Percentiles rank a stretch among this genome's conserved stretches.
Conservation (phyloP, 2,888 invertebrate genomes). For the Sphaerophoria rueppellii region DNA sequence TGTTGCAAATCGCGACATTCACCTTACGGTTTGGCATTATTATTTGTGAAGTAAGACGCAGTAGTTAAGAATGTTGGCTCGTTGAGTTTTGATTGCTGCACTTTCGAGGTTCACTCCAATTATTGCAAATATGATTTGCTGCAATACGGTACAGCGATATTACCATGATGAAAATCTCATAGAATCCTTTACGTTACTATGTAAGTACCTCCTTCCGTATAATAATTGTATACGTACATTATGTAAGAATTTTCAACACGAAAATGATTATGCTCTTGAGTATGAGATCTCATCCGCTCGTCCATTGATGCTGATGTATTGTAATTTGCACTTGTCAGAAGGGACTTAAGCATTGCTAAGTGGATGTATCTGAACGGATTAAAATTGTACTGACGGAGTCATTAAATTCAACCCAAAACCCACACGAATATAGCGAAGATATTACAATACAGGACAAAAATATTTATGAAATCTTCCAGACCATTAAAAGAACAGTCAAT, state of each 20-base stretch:
- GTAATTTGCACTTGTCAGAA: constrained; percentile 71
- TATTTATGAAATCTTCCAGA: too few relatives aligned
- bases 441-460: background rate
- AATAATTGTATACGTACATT: too few relatives aligned
- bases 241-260: constrained; percentile 37
- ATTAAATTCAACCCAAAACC: constrained; percentile 62
- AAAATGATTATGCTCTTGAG: constrained; percentile 56
- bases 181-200: constrained; percentile 44
- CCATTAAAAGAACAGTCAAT: too few relatives aligned
- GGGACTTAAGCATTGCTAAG: constrained; percentile 67
- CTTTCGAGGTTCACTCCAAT: constrained; percentile 70
- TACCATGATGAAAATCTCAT: constrained; percentile 41
- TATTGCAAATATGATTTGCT: constrained; percentile 73
- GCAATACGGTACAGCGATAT: constrained; percentile 65
- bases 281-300: constrained; percentile 69
- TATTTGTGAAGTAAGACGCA: constrained; percentile 5
- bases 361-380: constrained; percentile 68
- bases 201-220: too few relatives aligned
- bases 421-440: too few relatives aligned
- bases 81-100: constrained; percentile 73
- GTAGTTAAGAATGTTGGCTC: constrained; percentile 61
- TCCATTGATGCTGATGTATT: constrained; percentile 71
- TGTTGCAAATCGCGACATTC: constrained; percentile 43
- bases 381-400: constrained; percentile 70
- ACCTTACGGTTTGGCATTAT: background rate